Base-by-base conservation (phyloP, 2,113 vertebrate species). In the Ptyas mucosa region DNA sequence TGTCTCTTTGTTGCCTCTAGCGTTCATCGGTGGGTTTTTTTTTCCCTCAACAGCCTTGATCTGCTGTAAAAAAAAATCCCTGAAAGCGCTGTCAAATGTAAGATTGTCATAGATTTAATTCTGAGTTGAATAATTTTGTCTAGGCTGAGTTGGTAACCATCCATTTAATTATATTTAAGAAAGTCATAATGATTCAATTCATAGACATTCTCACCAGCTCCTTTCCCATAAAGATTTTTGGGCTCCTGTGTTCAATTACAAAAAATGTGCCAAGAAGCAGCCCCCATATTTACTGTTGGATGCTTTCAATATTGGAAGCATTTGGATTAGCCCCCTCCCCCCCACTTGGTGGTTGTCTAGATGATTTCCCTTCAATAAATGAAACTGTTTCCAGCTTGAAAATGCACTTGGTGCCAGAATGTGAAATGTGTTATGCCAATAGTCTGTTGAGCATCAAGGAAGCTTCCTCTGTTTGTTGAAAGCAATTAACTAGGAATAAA, bases 391-490 rank as follows among this genome's bases (percentile, higher is more conserved):
- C 23, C 85, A 11, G 87, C 53, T 23, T 0, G 90, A 52, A 93
- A 94, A 88, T 93, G 92, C 0, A 46, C 87, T 3, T 3, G 0
- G 1, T 51, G 94, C 94, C 95, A 46, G 94, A 94, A 53, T 90
- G 93, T 8, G 95, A 85, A 0, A 88, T 69, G 93, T 93, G 75
- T n/a, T 11, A 69, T 12, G 95, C 93, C 96, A 93, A 88, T 94
- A 1, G 10, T 24, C 89, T 12, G 88, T 75, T 85, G 0, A 0
- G 61, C 92, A 86, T 91, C 69, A n/a, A n/a, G 49, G 87, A 93
- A 26, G 93, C 55, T 49, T 39, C 1, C 86, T 1, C 8, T 52
- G 87, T 89, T 12, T 14, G 55, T 8, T 88, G 0, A 61, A 0
- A 43, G 87, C 52, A 43, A 10, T 3, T 1, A 24, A 0, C 69